Percentiles rank a stretch among this genome's conserved stretches.
These are phyloP conservation scores for Octopus sinensis DNA, from an alignment of 1,140 invertebrate species.

Conservation along the genomic window DNA sequence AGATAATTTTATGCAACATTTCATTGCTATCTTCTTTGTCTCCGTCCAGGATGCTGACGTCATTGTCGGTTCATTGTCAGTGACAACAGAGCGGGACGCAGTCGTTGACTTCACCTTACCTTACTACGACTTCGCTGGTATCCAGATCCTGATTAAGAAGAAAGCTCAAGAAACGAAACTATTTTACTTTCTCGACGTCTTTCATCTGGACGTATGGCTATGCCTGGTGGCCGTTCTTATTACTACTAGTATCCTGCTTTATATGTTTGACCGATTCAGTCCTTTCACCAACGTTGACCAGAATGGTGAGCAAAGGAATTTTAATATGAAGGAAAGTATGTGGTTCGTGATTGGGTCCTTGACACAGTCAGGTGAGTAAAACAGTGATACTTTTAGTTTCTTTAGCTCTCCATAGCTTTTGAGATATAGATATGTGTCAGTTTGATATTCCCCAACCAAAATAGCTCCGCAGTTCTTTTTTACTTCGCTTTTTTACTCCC, in stretches of 20 bases:
- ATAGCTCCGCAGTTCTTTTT: too few species aligned
- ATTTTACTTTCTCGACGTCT: slow-evolving; percentile 36
- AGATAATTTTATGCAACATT: too few species aligned
- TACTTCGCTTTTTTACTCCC: too few species aligned
- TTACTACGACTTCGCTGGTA: slow-evolving; percentile 40
- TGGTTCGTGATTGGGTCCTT: slow-evolving; percentile 91
- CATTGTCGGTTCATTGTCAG: slow-evolving; percentile 31
- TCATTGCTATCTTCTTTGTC: neutral
- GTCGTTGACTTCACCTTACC: slow-evolving; percentile 38
- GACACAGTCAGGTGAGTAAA: slow-evolving; percentile 73
- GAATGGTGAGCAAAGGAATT: neutral
- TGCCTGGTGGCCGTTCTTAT: slow-evolving; percentile 27
- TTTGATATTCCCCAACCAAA: too few species aligned
- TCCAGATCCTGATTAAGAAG: slow-evolving; percentile 39
- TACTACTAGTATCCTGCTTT: slow-evolving; percentile 33
- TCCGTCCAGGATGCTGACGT: slow-evolving; percentile 32
- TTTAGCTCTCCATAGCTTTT: too few species aligned
- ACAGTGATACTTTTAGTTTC: too few species aligned
- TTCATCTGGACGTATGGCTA: slow-evolving; percentile 33
- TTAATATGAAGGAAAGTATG: slow-evolving; percentile 64
- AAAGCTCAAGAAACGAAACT: slow-evolving; percentile 19
- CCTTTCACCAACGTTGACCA: slow-evolving; percentile 21
- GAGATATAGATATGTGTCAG: too few species aligned
- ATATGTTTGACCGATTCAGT: slow-evolving; percentile 33
- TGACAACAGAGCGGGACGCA: slow-evolving; percentile 33